Evolutionary conservation across 2,797 vertebrate genomes (phyloP), one percentile per base, ranked within the genome.

Genomic region (Champsocephalus gunnari): DNA sequence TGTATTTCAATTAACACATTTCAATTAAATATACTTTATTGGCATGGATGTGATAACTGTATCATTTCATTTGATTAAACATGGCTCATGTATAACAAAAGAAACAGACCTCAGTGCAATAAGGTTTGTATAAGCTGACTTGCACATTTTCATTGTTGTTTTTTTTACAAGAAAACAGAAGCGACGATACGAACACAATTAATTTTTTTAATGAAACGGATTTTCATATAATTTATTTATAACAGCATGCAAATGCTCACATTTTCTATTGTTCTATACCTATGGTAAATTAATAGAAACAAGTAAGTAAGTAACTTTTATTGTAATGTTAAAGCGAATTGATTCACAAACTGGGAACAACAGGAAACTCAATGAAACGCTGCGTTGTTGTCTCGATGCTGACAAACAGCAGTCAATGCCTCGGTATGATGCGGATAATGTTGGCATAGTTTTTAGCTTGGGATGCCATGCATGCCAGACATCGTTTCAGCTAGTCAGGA

Each of bases 381-480:
- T 4, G 3, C 13, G 10, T 54, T 61, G 50, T 32, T 45, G 60
- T 71, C n/a, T 58, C 43, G 11, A 32, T 24, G 24, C 12, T 56
- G 2, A 43, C n/a, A 65, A 38, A 51, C 51, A 51, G 1, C 34
- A 73, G 11, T 44, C 71, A 32, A 85, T 56, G 82, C 83, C 44
- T 58, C 49, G 10, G 45, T 51, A 10, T 57, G 81, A 76, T 75
- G 62, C 44, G 32, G 63, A 80, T 58, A 5, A 58, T 73, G 49
- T 47, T 63, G 79, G 85, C 89, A 79, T 91, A 83, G 65, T 73
- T 76, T 84, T 88, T 86, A 84, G 90, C 88, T 89, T 90, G 87
- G 90, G 89, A 87, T 85, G 88, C 89, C 78, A 87, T 85, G 88
- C 89, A 87, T 85, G 88, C 89, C 78, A 87, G 61, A 88, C 76